A percentile compares a stretch with the other conserved stretches of the same genome.
Evolutionary conservation across 2,113 vertebrate genomes (phyloP).

Genomic region (Apodemus sylvaticus): DNA sequence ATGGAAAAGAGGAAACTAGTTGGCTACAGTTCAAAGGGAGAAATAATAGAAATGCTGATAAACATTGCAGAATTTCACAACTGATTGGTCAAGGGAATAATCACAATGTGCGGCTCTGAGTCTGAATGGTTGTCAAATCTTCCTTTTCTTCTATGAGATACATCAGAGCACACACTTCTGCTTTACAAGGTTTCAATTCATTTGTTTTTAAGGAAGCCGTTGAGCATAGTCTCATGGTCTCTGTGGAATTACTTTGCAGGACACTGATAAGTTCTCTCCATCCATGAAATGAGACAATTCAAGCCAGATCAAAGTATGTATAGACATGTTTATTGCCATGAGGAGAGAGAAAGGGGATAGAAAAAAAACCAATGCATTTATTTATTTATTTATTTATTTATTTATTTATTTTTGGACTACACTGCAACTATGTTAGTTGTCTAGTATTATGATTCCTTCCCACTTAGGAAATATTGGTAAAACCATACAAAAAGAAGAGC

Average conservation of each 20-base stretch:
- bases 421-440: background rate
- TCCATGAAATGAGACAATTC: too few relatives aligned
- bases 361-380: too few relatives aligned
- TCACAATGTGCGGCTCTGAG: constrained; percentile 31
- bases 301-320: too few relatives aligned
- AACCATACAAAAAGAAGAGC: background rate
- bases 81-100: constrained; percentile 31
- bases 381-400: too few relatives aligned
- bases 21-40: constrained; percentile 28
- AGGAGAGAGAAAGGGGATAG: too few relatives aligned
- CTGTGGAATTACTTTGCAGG: constrained; percentile 42
- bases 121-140: constrained; percentile 15
- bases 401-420: background rate
- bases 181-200: constrained; percentile 21
- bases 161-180: background rate
- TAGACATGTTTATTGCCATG: too few relatives aligned
- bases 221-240: background rate
- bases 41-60: constrained; percentile 58
- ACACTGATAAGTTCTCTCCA: background rate
- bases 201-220: constrained; percentile 11
- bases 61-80: constrained; percentile 47
- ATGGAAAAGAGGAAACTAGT: background rate
- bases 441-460: background rate
- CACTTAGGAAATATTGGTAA: background rate
- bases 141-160: constrained; percentile 15